Evolutionary conservation across 2,797 vertebrate species (phyloP), one percentile per base, ranked within the genome.

Genomic region (Ibycter americanus): DNA sequence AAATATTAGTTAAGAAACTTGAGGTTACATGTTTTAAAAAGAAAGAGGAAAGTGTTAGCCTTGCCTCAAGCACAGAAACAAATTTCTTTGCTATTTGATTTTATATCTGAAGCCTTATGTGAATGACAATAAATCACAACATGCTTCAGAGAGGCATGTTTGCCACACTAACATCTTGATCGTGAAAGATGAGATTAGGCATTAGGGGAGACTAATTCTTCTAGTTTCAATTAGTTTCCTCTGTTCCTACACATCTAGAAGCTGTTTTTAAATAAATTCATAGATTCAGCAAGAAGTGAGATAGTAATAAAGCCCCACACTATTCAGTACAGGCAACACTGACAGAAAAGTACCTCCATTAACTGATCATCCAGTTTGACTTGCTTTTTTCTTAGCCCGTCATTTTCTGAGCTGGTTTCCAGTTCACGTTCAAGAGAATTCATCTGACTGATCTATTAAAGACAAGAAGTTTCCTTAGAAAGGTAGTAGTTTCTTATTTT

Each of bases 361-460:
- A 99, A 96, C 82, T 99, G 99, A 22, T 98, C 97, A 38, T 99
- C 99, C 96, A 99, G 96, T 91, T 98, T 98, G 68, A 98, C 97
- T 96, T 99, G 98, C 63, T 99, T 99, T 73, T 98, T 98, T 71
- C 98, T 98, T 26, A 99, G 98, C 4, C 95, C 97, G 93, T 99
- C 98, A 0, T 99, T 99, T 95, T 99, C 99, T n/a, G 99, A 98
- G 92, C 98, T 98, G 76, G 83, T 97, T 95, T 99, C 98, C 97
- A 99, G 92, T 92, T 99, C 98, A 10, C 55, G 73, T 66, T 98
- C 98, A 44, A 98, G 97, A 42, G 98, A 98, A 90, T 97, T 98
- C 72, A 98, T 97, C 93, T 99, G 98, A 94, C 95, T 96, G 90
- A 98, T 97, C 99, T 99, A 85, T 49, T 61, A 80, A 71, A 90